Base-by-base conservation (phyloP, 2,113 vertebrate species). In the Paradisaea rubra region DNA sequence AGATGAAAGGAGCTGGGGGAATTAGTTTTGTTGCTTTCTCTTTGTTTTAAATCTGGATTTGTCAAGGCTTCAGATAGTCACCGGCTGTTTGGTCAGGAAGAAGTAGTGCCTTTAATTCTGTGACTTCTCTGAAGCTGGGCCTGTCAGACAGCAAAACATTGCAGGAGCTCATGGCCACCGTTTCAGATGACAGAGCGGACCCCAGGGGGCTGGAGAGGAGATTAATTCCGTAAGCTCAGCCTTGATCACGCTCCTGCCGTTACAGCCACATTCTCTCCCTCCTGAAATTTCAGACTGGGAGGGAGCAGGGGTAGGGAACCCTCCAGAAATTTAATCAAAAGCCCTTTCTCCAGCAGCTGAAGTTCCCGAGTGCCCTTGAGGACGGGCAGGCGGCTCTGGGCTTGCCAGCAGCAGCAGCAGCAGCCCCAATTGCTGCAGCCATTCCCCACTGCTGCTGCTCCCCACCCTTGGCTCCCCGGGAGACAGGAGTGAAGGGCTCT, bases 261-360 rank as follows among this genome's bases (percentile, higher is more conserved):
- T 27, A 33, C 68, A 44, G 28, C 69, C 60, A 19, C 54, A 35
- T 68, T 0, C 91, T 24, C 60, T 66, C 31, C 42, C 84, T 76
- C 72, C 91, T 74, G 79, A 68, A 91, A 78, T 42, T 49, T 82
- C 79, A 59, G 47, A 14, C 35, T 41, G 60, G 70, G 87, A 81
- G 61, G 74, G 64, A 70, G 39, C 13, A 83, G 86, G 84, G 76
- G 52, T 92, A 82, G 84, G 85, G 64, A 89, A 33, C 79, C 27
- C 87, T 94, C 56, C 88, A 94, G 93, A 86, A 96, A 81, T 91
- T n/a, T 37, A 88, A 91, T 81, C 89, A 88, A 60, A 94, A 93
- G 52, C 87, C 71, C n/a, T 86, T 94, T 95, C 79, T 60, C 47
- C 95, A 80, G 91, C 88, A 91, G 85, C 89, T 86, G 91, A 74